Base-by-base conservation (phyloP, 1,140 invertebrate species). In the Pseudomyrmex concolor region DNA sequence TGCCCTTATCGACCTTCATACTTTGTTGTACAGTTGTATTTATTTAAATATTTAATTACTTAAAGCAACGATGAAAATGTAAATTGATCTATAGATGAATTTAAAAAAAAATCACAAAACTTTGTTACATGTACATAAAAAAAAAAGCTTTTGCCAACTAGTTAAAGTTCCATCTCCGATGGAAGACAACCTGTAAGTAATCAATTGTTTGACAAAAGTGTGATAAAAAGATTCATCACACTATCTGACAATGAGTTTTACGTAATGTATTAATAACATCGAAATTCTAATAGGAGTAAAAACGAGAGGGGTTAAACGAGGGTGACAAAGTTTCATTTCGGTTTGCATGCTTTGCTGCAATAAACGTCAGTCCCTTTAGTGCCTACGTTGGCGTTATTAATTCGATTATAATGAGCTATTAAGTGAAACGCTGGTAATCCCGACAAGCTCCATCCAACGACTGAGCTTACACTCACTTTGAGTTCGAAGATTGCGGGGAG, bases 331-430 rank as follows among this genome's bases (percentile, higher is more conserved):
- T 85, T 78, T 84, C 63, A 78, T 86, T 70, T 71, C 54, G 66
- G 86, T 63, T 93, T 84, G 92, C 92, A 90, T 93, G 92, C 88
- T 84, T 7, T 25, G 62, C 48, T 51, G 92, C 90, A 92, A 92
- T 93, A 88, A 92, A 89, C 84, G 88, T 90, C 83, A 72, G 70
- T 84, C 74, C 77, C 86, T 62, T 67, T 78, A 74, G 73, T 68
- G 71, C 85, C 86, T 76, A 80, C 81, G 62, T 78, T 71, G 89
- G 78, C 86, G 85, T 91, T 93, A 92, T 93, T 93, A 93, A 93
- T 93, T 92, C 85, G 90, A 92, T 93, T 93, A 93, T 93, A 93
- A 93, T 93, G 91, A 93, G 90, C 89, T 90, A 93, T 92, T 92
- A 91, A 93, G 84, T 89, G 89, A 88, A 92, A 89, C 87, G 86